phyloP scores from a whole-genome alignment of 2,888 invertebrate species.

The Chrysomela aeneicollis region DNA sequence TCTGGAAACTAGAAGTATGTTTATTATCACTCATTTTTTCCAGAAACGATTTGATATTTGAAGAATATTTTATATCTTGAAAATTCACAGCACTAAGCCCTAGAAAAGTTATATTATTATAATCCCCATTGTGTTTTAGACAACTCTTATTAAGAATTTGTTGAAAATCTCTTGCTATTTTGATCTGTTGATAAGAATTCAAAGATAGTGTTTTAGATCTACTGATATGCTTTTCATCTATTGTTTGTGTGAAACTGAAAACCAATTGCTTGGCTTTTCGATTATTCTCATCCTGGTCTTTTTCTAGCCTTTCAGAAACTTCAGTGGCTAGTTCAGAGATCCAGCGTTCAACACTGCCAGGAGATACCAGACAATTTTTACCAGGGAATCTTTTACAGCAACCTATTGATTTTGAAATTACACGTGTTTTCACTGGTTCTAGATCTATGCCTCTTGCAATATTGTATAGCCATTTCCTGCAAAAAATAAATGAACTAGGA shows the following conservation, averaged over 20 bases:
- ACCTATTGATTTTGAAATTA: slow-evolving; percentile 91
- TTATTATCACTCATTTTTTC: slow-evolving; percentile 6
- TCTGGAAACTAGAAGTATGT: background rate
- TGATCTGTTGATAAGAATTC: slow-evolving; percentile 71
- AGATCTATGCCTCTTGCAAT: slow-evolving; percentile 86
- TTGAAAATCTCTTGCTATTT: slow-evolving; percentile 71
- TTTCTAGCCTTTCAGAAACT: slow-evolving; percentile 80
- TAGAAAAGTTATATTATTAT: slow-evolving; percentile 70
- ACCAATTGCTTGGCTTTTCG: slow-evolving; percentile 81
- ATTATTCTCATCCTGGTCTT: slow-evolving; percentile 82
- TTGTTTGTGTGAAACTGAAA: slow-evolving; percentile 71
- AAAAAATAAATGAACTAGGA: slow-evolving; percentile 35
- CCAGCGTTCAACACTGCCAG: slow-evolving; percentile 80
- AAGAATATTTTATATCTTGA: slow-evolving; percentile 67
- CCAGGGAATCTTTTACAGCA: slow-evolving; percentile 95
- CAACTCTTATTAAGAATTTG: slow-evolving; percentile 70
- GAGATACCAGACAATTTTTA: slow-evolving; percentile 72
- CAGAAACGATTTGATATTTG: slow-evolving; percentile 50
- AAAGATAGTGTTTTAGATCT: slow-evolving; percentile 72
- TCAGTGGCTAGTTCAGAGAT: slow-evolving; percentile 80
- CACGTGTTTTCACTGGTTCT: slow-evolving; percentile 84
- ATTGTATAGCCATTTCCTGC: slow-evolving; percentile 83
- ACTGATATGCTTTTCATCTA: slow-evolving; percentile 65
- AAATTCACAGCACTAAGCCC: slow-evolving; percentile 83
- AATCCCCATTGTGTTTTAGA: slow-evolving; percentile 50